phyloP scores from a whole-genome alignment of 2,888 invertebrate genomes.

The Argyresthia goedartella region DNA sequence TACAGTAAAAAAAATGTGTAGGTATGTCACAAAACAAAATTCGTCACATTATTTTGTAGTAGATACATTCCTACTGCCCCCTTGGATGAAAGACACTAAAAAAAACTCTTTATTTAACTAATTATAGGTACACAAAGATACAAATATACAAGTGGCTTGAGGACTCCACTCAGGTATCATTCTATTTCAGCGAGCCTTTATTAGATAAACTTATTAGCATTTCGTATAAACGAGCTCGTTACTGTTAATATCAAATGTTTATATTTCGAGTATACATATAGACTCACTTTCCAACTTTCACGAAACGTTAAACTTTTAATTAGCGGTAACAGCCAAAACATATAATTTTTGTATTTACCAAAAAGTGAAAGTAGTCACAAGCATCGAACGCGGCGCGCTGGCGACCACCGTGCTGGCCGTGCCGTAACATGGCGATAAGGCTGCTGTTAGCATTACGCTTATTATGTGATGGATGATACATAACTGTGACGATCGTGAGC shows the following conservation, averaged over 20 bases:
- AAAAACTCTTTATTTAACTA: too few relatives aligned
- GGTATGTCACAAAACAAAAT: too few relatives aligned
- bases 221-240: too few relatives aligned
- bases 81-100: too few relatives aligned
- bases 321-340: neutral
- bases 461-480: conserved; percentile 49
- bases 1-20: too few relatives aligned
- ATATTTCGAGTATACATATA: neutral
- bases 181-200: too few relatives aligned
- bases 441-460: conserved; percentile 25
- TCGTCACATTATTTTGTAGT: too few relatives aligned
- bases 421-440: conserved; percentile 24
- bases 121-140: too few relatives aligned
- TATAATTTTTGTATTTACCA: neutral
- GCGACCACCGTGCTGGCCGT: conserved; percentile 11
- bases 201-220: too few relatives aligned
- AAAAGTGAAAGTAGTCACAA: conserved; percentile 4
- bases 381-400: conserved; percentile 15
- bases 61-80: too few relatives aligned
- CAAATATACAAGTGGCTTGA: too few relatives aligned
- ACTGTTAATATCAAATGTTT: neutral
- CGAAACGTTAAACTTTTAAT: conserved; percentile 13
- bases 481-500: conserved; percentile 23
- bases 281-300: neutral
- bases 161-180: too few relatives aligned